A percentile compares a stretch with the other conserved stretches of the same genome.
Conservation (phyloP, 2,113 vertebrate species). For the Erythrolamprus reginae region DNA sequence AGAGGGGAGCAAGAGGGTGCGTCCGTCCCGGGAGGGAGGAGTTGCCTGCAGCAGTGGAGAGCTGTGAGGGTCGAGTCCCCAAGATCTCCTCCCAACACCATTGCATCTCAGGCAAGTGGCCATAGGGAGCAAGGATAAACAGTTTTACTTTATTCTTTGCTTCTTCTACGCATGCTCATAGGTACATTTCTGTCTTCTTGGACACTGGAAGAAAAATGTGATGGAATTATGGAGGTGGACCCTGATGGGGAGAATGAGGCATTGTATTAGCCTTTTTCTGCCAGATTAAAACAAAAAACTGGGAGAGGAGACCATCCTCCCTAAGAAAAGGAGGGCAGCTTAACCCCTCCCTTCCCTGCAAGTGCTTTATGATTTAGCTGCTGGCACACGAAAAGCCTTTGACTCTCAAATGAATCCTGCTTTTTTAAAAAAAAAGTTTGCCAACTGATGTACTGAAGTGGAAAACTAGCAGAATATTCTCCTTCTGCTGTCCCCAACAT, state of each 20-base stretch:
- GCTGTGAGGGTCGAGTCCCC: neutral
- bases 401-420: neutral
- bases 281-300: neutral
- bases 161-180: neutral
- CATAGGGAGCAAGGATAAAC: neutral
- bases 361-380: neutral
- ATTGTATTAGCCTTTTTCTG: neutral
- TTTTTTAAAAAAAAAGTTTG: neutral
- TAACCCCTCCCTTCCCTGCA: neutral
- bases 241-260: neutral
- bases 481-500: neutral
- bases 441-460: neutral
- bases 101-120: neutral
- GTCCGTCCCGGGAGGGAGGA: neutral
- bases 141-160: neutral
- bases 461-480: neutral
- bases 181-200: neutral
- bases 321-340: neutral
- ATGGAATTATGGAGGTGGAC: neutral
- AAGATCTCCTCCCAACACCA: neutral
- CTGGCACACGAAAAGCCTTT: neutral
- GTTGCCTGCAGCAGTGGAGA: neutral
- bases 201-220: neutral
- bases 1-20: neutral
- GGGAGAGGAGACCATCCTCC: neutral